A percentile compares a stretch with the other conserved stretches of the same genome.
Evolutionary conservation across 1,140 invertebrate species (phyloP).

Genomic region (Bombus consobrinus): DNA sequence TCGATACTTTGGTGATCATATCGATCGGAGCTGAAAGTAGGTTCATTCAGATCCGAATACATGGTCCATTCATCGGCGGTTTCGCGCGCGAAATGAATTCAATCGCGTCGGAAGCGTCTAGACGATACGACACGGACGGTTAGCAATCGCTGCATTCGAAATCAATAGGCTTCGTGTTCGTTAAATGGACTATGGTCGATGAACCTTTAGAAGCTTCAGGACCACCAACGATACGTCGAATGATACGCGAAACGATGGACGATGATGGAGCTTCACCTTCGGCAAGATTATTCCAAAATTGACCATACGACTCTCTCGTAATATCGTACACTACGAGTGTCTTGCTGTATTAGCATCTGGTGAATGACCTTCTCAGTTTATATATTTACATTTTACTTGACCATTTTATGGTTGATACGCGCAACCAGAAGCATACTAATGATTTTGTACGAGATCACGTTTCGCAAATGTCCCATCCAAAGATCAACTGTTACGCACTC

Average conservation of each 20-base stretch:
- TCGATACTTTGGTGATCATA: neutral
- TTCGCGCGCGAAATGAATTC: too few species aligned
- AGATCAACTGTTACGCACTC: neutral
- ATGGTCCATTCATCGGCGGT: neutral
- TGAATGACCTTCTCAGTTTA: neutral
- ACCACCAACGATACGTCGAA: conserved; percentile 33
- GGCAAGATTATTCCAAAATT: neutral
- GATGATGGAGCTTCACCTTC: neutral
- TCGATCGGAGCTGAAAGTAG: neutral
- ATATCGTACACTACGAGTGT: too few species aligned
- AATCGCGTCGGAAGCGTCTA: conserved; percentile 60
- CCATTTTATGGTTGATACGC: neutral
- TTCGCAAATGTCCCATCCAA: neutral
- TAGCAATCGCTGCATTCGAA: conserved; percentile 43
- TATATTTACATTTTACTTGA: neutral
- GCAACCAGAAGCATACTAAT: neutral
- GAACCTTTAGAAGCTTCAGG: neutral
- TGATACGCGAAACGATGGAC: neutral
- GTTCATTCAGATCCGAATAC: neutral
- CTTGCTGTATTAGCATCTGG: too few species aligned
- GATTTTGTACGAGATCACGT: neutral
- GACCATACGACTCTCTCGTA: neutral
- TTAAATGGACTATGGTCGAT: conserved; percentile 31
- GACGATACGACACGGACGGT: conserved; percentile 68
- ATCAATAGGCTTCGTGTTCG: conserved; percentile 71